Conservation (phyloP, 2,888 invertebrate genomes). For the Acanthosepion lycidas region DNA sequence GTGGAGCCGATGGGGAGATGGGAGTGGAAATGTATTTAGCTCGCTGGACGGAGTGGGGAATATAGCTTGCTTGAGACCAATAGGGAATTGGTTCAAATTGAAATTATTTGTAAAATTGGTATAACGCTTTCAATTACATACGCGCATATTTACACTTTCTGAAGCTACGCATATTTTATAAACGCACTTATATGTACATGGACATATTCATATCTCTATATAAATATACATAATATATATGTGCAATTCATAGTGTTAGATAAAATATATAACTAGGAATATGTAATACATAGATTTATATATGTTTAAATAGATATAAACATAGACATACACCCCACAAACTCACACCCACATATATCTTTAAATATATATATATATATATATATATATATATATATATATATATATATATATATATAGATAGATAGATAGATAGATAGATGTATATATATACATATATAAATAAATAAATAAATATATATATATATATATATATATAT, state of each 20-base stretch:
- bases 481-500: too few relatives aligned
- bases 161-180: not conserved
- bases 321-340: not conserved
- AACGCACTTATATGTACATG: not conserved
- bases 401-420: not conserved
- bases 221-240: not conserved
- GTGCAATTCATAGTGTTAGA: too few relatives aligned
- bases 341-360: not conserved
- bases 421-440: not conserved
- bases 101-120: constrained; percentile 16
- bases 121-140: not conserved
- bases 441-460: too few relatives aligned
- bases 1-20: not conserved
- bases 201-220: not conserved
- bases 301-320: not conserved
- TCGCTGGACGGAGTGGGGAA: not conserved
- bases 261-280: too few relatives aligned
- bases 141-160: not conserved
- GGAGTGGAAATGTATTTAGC: not conserved
- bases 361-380: not conserved
- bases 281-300: not conserved
- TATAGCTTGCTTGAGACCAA: not conserved
- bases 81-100: constrained; percentile 3
- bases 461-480: too few relatives aligned
- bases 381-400: not conserved